These are phyloP conservation scores for Mobula hypostoma DNA, from an alignment of 2,113 vertebrate species.

Conservation along the genomic window DNA sequence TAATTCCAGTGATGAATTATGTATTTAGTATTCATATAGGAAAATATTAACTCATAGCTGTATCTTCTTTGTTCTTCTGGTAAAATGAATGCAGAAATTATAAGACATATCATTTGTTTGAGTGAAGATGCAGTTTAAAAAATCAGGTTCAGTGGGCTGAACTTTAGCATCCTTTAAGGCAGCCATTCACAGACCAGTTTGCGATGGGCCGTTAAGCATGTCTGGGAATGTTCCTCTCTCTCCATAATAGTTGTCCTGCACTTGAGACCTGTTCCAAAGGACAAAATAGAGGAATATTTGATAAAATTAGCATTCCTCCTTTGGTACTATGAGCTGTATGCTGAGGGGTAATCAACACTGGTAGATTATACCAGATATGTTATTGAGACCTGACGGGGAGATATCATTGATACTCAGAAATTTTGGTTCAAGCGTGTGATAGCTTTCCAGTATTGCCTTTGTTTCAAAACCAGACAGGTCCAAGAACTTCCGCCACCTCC, in stretches of 20 bases:
- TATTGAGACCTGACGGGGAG: not conserved
- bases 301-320: not conserved
- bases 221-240: not conserved
- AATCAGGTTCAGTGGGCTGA: too few relatives aligned
- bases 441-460: not conserved
- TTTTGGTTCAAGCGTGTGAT: not conserved
- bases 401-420: not conserved
- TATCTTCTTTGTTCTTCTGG: not conserved
- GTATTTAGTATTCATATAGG: not conserved
- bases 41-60: not conserved
- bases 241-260: not conserved
- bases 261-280: not conserved
- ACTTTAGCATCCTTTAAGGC: not conserved
- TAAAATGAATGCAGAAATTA: not conserved
- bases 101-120: not conserved
- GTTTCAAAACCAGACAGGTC: not conserved
- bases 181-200: not conserved
- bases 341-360: not conserved
- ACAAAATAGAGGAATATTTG: not conserved
- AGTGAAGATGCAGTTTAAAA: not conserved
- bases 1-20: not conserved
- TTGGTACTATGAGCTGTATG: not conserved
- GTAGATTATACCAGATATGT: not conserved
- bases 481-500: too few relatives aligned
- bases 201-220: not conserved